Evolutionary conservation across 2,113 vertebrate genomes (phyloP), one percentile per base, ranked within the genome.

Genomic region (Gobius niger): DNA sequence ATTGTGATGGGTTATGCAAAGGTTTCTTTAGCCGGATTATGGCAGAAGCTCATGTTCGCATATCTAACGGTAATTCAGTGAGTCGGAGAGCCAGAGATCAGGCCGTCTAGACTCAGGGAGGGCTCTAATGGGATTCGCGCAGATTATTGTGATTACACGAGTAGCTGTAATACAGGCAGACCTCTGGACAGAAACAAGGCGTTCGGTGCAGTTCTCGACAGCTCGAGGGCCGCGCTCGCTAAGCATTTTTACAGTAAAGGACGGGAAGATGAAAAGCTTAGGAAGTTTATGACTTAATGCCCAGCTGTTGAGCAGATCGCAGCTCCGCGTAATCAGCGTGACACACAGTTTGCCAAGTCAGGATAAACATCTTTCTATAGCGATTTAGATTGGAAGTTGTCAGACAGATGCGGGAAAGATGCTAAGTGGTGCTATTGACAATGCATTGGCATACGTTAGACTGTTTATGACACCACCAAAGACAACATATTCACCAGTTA

Each of bases 41-140:
- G 11, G 16, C 7, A 67, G 40, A 57, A 24, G 62, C 72, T 51
- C 71, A 52, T 72, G 62, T 72, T 72, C 70, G 54, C 24, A 34
- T 70, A 50, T 63, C 7, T 57, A 77, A 77, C 68, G 49, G 75
- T 67, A 65, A 74, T 63, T 65, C 65, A 14, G 68, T 63, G 76
- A 76, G 71, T 77, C 74, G 77, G 65, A 65, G 47, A 72, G 13
- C 52, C 72, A 88, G 85, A 92, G 90, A 92, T 92, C 90, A 91
- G 52, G 70, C 84, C 76, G 91, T 94, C 91, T 92, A 93, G 92
- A 94, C 89, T 89, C 87, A 9, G 67, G 89, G 88, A 85, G 81
- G 75, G 88, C 81, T 94, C 91, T 93, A 95, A 95, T 94, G 91
- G 90, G 91, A 94, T 95, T 94, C 86, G 53, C 60, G 0, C 84